Percentiles rank a stretch among this genome's conserved stretches.
phyloP scores from a whole-genome alignment of 2,797 vertebrate species.

The Bufotes viridis region DNA sequence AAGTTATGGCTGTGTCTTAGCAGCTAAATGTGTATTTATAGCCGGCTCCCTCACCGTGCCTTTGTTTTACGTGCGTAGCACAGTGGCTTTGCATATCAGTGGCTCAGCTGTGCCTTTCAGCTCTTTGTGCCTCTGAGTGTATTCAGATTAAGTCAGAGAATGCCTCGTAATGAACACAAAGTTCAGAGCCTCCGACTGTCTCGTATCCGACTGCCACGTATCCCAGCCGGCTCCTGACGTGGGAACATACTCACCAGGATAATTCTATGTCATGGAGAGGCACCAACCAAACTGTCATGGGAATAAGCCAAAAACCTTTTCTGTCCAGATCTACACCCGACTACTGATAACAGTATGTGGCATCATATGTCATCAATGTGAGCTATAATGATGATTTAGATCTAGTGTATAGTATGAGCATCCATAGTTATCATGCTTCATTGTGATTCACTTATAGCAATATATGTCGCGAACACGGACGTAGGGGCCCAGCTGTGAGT shows the following conservation, averaged over 20 bases:
- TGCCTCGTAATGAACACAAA: slow-evolving; percentile 54
- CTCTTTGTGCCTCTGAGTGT: slow-evolving; percentile 51
- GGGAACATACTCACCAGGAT: background rate
- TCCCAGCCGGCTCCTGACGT: slow-evolving; percentile 4
- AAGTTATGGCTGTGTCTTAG: slow-evolving; percentile 54
- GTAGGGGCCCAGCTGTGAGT: too few species aligned
- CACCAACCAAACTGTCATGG: background rate
- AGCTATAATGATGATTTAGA: background rate
- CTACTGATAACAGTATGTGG: background rate
- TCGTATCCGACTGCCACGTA: background rate
- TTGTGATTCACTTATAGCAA: background rate
- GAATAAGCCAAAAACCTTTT: background rate
- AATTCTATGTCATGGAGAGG: background rate
- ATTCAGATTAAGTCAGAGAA: slow-evolving; percentile 50
- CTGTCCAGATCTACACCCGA: background rate
- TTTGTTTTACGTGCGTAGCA: slow-evolving; percentile 46
- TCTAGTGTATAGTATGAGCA: background rate
- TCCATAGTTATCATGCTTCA: too few species aligned
- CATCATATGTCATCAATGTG: background rate
- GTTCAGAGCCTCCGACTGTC: slow-evolving; percentile 12
- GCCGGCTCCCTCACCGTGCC: slow-evolving; percentile 45
- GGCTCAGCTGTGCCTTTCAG: slow-evolving; percentile 56
- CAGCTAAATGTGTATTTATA: slow-evolving; percentile 60
- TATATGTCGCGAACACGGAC: background rate
- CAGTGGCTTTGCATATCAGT: slow-evolving; percentile 54